phyloP scores from a whole-genome alignment of 2,113 vertebrate genomes.

The Amblyopsis rosae region DNA sequence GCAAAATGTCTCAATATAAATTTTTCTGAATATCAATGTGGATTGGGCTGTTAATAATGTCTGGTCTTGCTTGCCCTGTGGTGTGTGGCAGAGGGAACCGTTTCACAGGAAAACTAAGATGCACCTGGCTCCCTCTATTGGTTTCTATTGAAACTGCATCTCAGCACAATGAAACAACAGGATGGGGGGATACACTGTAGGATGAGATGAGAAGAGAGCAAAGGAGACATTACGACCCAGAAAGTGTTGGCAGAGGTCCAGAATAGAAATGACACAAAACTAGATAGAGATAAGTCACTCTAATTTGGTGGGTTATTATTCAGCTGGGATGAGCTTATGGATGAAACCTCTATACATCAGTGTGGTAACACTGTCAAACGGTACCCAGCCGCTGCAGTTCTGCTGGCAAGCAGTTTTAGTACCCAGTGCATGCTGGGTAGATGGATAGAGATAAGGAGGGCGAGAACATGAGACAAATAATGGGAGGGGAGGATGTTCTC shows the following conservation, averaged over 20 bases:
- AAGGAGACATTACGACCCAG: constrained; percentile 28
- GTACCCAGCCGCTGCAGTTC: constrained; percentile 42
- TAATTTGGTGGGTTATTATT: constrained; percentile 67
- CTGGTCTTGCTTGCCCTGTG: constrained; percentile 28
- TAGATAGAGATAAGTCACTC: constrained; percentile 65
- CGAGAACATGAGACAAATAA: not conserved
- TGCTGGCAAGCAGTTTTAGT: constrained; percentile 46
- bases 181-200: not conserved
- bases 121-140: constrained; percentile 63
- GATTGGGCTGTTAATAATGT: constrained; percentile 43
- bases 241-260: constrained; percentile 33
- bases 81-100: not conserved
- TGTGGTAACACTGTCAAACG: constrained; percentile 53
- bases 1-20: constrained; percentile 62
- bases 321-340: constrained; percentile 53
- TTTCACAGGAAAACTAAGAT: not conserved
- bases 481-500: constrained; percentile 3
- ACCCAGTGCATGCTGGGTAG: constrained; percentile 12
- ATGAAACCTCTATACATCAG: constrained; percentile 63
- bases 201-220: constrained; percentile 17
- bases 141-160: not conserved
- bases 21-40: constrained; percentile 59
- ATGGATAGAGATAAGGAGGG: constrained; percentile 1
- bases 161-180: constrained; percentile 2
- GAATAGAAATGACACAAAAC: constrained; percentile 28